Evolutionary conservation across 2,888 invertebrate genomes (phyloP), one percentile per base, ranked within the genome.

Genomic region (Schrankia costaestrigalis): DNA sequence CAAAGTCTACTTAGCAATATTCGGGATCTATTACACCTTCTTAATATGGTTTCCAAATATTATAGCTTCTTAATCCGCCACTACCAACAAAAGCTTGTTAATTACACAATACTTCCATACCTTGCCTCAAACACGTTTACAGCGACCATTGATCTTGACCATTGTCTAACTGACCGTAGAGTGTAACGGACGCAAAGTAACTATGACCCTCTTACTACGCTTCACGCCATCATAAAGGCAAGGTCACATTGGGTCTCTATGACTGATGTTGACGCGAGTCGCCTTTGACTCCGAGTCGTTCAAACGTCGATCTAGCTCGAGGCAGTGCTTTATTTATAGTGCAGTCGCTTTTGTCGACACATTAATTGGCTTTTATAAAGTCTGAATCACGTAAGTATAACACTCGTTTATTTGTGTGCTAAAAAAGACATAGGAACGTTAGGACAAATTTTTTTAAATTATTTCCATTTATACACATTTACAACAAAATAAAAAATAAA

Each of bases 221-320:
- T 63, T 63, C 59, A 64, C 60, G 56, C 57, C 55, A 53, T 42
- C 54, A 67, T 65, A 65, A 68, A 75, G 64, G 63, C 73, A 78
- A 78, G 82, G 79, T 82, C 80, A 79, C 60, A 63, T 37, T 37
- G 55, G 66, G 61, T 60, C 55, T 52, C 45, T 58, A 72, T 83
- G 83, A 85, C 59, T 84, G 85, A 86, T 86, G 82, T 72, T 67
- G 80, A 78, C 78, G 74, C 63, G 63, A 57, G 58, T 76, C 78
- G 71, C 86, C 86, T 86, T 85, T 85, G 86, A 85, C 85, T 83
- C 69, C 63, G 43, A 70, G 69, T 77, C 78, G 68, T 68, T 81
- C 80, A 76, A 69, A 75, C 68, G 77, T 75, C 72, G 58, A 61
- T 67, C 71, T 63, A 56, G 63, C 65, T 58, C 44, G 56, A 55